Base-by-base conservation (phyloP, 2,797 vertebrate genomes). In the Brachymystax lenok region DNA sequence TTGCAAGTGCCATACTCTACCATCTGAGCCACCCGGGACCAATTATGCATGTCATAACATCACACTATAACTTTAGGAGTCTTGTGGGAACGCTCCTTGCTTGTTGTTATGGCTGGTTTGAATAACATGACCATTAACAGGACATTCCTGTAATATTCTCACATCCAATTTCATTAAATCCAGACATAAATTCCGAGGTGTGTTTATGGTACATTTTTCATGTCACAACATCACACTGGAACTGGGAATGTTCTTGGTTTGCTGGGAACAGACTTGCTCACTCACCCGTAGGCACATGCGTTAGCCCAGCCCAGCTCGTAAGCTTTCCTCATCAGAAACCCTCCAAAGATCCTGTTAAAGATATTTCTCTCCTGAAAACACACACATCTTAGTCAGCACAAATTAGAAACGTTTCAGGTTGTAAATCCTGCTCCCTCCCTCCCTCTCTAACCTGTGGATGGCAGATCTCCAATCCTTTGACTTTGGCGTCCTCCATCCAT, bases 311-410 rank as follows among this genome's bases (percentile, higher is more conserved):
- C 97, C 81, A 99, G 89, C 90, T 99, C 98, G 87, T 96, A 99
- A 0, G 98, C 97, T 81, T 98, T 99, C 89, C 98, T 96, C 98
- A 99, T 99, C 76, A 99, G 94, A 88, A 99, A 99, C 0, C 98
- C 98, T 52, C 98, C 98, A 78, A 99, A 99, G 72, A 99, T 98
- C 82, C 97, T 92, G 86, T 99, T 99, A 91, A 98, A 98, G 91
- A 99, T 97, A 90, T 99, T 99, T 77, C 98, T 94, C 85, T 98
- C 93, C 98, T 99, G 83, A 40, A 0, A 64, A 67, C 79, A 85
- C 35, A 71, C 30, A 40, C 28, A 71, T 63, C 21, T n/a, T 59
- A 54, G 17, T 24, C n/a, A 14, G n/a, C 14, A 66, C 46, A 74
- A 12, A 56, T 5, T 7, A 17, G 8, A 63, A 10, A 75, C 4